phyloP scores from a whole-genome alignment of 2,888 invertebrate genomes.

The Nymphalis polychloros region DNA sequence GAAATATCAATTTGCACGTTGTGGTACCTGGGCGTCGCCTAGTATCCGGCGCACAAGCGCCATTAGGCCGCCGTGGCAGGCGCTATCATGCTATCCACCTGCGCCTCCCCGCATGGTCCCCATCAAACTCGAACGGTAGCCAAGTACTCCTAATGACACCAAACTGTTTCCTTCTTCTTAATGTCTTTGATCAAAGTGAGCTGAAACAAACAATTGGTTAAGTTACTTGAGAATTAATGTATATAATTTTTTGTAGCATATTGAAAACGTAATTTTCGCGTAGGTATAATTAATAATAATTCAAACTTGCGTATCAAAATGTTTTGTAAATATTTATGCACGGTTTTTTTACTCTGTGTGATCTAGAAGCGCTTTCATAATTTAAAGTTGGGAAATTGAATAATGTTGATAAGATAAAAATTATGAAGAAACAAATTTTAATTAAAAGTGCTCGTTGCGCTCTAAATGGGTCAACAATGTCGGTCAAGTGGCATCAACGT shows the following conservation, averaged over 20 bases:
- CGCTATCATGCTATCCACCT: conserved; percentile 80
- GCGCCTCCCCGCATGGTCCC: conserved; percentile 62
- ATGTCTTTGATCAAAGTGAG: conserved; percentile 42
- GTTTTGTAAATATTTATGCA: too few relatives aligned
- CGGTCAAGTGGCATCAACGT: conserved; percentile 22
- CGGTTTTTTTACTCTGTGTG: not conserved
- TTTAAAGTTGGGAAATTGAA: too few relatives aligned
- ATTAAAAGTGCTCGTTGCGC: conserved; percentile 19
- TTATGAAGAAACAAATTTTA: conserved; percentile 12
- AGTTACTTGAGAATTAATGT: conserved; percentile 1
- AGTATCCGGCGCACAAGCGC: conserved; percentile 93
- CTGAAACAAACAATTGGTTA: conserved; percentile 60
- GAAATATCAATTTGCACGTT: not conserved
- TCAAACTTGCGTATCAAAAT: too few relatives aligned
- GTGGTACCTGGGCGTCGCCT: conserved; percentile 89
- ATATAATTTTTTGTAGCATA: too few relatives aligned
- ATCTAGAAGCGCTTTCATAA: too few relatives aligned
- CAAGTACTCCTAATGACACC: conserved; percentile 43
- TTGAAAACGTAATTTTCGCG: too few relatives aligned
- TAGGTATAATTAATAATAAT: too few relatives aligned
- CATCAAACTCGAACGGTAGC: conserved; percentile 46
- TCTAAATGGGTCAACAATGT: conserved; percentile 22
- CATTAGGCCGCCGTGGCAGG: conserved; percentile 87
- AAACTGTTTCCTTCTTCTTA: conserved; percentile 56
- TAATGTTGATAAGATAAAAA: not conserved